Base-by-base conservation (phyloP, 2,797 vertebrate genomes). In the Glossophaga mutica region DNA sequence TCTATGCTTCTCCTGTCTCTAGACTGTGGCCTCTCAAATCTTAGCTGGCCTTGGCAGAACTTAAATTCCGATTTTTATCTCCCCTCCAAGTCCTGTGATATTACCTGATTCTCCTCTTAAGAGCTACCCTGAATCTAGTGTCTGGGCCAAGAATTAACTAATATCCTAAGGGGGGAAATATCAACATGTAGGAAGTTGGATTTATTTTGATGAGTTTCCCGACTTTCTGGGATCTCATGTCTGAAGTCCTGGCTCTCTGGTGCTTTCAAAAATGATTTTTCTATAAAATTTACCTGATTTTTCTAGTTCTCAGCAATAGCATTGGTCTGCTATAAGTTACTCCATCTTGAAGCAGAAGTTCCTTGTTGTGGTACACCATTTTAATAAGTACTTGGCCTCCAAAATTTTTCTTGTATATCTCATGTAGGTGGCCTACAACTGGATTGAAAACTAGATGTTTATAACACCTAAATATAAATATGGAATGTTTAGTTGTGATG, bases 281-380 rank as follows among this genome's bases (percentile, higher is more conserved):
- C n/a, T 68, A 83, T 34, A 70, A 37, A 62, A 32, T 57, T 93
- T 52, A 42, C 26, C 9, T 76, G 18, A 78, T 65, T 85, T 79
- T 90, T 79, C n/a, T 76, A 68, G 42, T 68, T 91, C 16, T 93
- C 37, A 85, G 77, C 22, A 96, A 81, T 26, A 48, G 3, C 46
- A 79, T 81, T 88, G 9, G 5, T 91, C 39, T 78, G 32, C 32
- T 48, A 78, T 9, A 70, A 87, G 50, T 74, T 78, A 68, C 6
- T 92, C 29, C 19, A 57, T 77, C 26, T 87, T 22, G n/a, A 85
- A 92, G 22, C 57, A 84, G 18, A 95, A 90, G 34, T 83, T 70
- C 34, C 62, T 95, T 76, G 46, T 74, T 74, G 37, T 93, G 34
- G 32, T 79, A 92, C 9, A 67, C 82, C 62, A 87, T 83, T 96